phyloP scores from a whole-genome alignment of 2,888 invertebrate species.

The Drosophila algonquin region DNA sequence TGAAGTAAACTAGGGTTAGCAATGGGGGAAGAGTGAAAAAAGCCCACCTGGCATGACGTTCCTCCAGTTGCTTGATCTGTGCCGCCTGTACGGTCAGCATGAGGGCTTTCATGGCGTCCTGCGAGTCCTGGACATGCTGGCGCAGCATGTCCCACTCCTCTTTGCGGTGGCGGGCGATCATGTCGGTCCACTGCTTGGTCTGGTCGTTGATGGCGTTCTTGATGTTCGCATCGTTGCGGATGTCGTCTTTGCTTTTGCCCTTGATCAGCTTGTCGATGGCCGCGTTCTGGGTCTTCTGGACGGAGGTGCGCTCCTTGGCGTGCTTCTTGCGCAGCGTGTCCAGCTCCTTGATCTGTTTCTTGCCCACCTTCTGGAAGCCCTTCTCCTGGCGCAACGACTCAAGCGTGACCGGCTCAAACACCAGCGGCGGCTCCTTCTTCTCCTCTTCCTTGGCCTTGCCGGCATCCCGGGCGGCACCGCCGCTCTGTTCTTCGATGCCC shows the following conservation, averaged over 20 bases:
- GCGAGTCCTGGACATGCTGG: slow-evolving; percentile 93
- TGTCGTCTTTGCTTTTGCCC: slow-evolving; percentile 94
- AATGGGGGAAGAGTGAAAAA: not conserved
- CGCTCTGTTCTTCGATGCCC: slow-evolving; percentile 93
- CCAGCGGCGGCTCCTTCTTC: slow-evolving; percentile 89
- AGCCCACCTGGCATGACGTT: slow-evolving; percentile 89
- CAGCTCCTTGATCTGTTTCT: slow-evolving; percentile 98
- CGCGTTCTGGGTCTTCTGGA: slow-evolving; percentile 96
- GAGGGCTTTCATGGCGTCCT: slow-evolving; percentile 88
- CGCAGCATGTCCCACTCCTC: slow-evolving; percentile 93
- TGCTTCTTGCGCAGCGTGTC: slow-evolving; percentile 96
- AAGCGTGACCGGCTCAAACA: slow-evolving; percentile 95
- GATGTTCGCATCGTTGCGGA: slow-evolving; percentile 90
- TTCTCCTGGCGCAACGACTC: slow-evolving; percentile 95
- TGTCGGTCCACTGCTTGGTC: slow-evolving; percentile 96
- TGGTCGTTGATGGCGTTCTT: slow-evolving; percentile 95
- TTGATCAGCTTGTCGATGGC: slow-evolving; percentile 97
- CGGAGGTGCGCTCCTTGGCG: slow-evolving; percentile 93
- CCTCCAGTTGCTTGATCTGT: slow-evolving; percentile 95
- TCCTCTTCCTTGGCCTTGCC: slow-evolving; percentile 90
- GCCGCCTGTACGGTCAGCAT: slow-evolving; percentile 92
- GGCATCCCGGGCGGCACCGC: slow-evolving; percentile 87
- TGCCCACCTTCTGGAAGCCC: slow-evolving; percentile 94
- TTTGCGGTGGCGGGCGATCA: slow-evolving; percentile 92
- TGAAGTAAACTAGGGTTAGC: not conserved